Percentiles rank a stretch among this genome's conserved stretches.
phyloP scores from a whole-genome alignment of 1,140 invertebrate genomes.

The Bombus picipes region DNA sequence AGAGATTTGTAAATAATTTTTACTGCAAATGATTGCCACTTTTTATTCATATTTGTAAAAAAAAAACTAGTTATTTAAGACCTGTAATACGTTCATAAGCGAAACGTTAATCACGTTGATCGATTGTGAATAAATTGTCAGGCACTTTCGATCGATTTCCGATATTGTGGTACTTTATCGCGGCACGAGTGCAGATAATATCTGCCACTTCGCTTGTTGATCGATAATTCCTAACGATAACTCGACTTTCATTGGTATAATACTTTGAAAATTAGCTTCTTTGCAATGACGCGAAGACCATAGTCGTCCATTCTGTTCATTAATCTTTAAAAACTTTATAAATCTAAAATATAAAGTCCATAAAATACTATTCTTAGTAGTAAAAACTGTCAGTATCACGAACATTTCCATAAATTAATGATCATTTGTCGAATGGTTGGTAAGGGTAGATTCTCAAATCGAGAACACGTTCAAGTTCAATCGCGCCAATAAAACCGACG shows the following conservation, averaged over 20 bases:
- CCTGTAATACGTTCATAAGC: too few relatives aligned
- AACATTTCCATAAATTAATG: not conserved
- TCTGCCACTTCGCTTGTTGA: not conserved
- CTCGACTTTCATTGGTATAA: not conserved
- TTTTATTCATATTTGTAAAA: not conserved
- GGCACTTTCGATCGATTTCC: not conserved
- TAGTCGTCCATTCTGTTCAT: not conserved
- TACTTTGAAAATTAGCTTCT: not conserved
- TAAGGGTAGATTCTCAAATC: not conserved
- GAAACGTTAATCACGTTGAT: not conserved
- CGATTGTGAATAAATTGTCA: not conserved
- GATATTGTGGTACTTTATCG: not conserved
- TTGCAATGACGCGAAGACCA: not conserved
- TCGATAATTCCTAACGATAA: constrained; percentile 10
- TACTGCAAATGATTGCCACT: not conserved
- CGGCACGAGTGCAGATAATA: not conserved
- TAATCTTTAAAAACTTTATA: not conserved
- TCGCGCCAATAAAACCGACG: constrained; percentile 47
- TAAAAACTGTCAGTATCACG: not conserved
- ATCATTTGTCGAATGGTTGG: not conserved
- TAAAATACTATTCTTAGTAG: not conserved
- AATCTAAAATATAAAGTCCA: not conserved
- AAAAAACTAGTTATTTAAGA: not conserved
- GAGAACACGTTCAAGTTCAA: constrained; percentile 52
- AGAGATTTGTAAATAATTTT: not conserved